phyloP scores from a whole-genome alignment of 2,888 invertebrate species.

The Sipha maydis region DNA sequence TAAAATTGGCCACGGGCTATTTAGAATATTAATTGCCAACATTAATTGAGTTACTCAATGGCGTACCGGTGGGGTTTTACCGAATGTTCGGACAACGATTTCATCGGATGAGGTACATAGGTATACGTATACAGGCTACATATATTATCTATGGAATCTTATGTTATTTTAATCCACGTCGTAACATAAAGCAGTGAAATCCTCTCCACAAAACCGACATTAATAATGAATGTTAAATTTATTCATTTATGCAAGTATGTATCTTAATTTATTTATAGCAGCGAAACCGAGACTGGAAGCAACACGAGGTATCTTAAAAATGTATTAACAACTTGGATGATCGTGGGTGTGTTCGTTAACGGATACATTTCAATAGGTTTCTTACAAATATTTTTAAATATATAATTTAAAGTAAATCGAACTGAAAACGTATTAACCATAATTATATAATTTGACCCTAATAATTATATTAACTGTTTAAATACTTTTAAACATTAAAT shows the following conservation, averaged over 20 bases:
- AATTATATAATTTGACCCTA: no score
- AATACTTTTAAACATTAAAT: no score
- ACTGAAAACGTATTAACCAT: no score
- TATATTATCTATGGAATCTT: slow-evolving; percentile 6
- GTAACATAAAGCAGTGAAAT: slow-evolving; percentile 16
- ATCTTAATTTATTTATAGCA: slow-evolving; percentile 17
- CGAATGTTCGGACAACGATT: slow-evolving; percentile 50
- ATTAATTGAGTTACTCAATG: slow-evolving; percentile 48
- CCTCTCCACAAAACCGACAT: background rate
- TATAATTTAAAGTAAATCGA: no score
- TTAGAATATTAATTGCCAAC: slow-evolving; percentile 59
- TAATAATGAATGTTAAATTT: slow-evolving; percentile 25
- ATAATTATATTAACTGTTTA: no score
- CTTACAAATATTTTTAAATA: no score
- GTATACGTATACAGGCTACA: background rate
- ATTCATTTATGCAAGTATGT: background rate
- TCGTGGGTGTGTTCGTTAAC: no score
- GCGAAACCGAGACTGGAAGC: no score
- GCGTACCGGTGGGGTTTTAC: slow-evolving; percentile 23
- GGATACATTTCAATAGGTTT: no score
- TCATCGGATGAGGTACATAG: slow-evolving; percentile 2
- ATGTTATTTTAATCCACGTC: slow-evolving; percentile 45
- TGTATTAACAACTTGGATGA: no score
- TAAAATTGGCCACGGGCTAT: slow-evolving; percentile 50
- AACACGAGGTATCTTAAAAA: background rate